Evolutionary conservation across 1,140 invertebrate genomes (phyloP).

Genomic region (Zaprionus davidi): DNA sequence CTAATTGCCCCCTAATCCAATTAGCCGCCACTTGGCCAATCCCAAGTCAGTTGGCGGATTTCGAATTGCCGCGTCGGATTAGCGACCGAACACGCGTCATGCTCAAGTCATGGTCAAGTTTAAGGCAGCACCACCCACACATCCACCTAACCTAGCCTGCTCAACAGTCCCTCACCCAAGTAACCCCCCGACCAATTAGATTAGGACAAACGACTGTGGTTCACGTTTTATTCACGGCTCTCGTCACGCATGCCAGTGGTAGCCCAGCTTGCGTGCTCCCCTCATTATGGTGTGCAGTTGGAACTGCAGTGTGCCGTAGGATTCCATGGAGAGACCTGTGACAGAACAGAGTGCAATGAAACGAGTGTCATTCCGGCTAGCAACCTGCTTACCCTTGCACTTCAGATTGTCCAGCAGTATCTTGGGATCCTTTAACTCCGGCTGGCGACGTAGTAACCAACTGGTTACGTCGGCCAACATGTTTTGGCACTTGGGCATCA

Average conservation of each 20-base stretch:
- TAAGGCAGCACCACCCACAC: slow-evolving; percentile 46
- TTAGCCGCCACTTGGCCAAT: slow-evolving; percentile 70
- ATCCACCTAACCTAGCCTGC: not conserved
- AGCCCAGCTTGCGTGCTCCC: slow-evolving; percentile 64
- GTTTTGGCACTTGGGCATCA: slow-evolving; percentile 68
- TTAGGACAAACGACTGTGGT: slow-evolving; percentile 68
- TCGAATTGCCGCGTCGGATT: slow-evolving; percentile 67
- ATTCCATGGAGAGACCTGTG: slow-evolving; percentile 62
- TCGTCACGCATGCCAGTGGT: slow-evolving; percentile 65
- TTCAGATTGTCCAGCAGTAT: slow-evolving; percentile 71
- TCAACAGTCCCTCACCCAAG: not conserved
- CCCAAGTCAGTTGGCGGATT: slow-evolving; percentile 51
- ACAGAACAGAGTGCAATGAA: not conserved
- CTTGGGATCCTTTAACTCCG: slow-evolving; percentile 79
- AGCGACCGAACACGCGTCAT: slow-evolving; percentile 42
- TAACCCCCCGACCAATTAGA: slow-evolving; percentile 61
- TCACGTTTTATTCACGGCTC: slow-evolving; percentile 67
- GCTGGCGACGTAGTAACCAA: slow-evolving; percentile 74
- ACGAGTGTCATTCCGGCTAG: not conserved
- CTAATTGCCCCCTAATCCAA: slow-evolving; percentile 79
- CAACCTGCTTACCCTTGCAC: slow-evolving; percentile 61
- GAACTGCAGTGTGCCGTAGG: slow-evolving; percentile 63
- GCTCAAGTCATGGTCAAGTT: slow-evolving; percentile 79
- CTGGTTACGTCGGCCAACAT: slow-evolving; percentile 74
- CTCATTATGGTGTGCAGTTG: slow-evolving; percentile 59